phyloP scores from a whole-genome alignment of 2,888 invertebrate species.

The Acrobasis repandana region DNA sequence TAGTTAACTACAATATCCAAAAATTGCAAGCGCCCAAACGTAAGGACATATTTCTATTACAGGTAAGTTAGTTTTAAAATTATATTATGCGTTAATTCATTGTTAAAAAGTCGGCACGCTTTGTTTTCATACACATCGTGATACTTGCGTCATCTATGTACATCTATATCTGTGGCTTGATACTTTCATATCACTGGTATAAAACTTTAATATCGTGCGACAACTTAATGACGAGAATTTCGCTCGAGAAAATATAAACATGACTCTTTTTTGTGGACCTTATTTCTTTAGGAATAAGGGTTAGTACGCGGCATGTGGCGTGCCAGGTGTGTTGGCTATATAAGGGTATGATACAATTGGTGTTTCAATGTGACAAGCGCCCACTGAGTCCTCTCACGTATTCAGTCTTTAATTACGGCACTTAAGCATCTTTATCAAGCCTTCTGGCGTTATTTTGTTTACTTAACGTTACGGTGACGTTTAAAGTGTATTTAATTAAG shows the following conservation, averaged over 20 bases:
- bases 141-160: too few relatives aligned
- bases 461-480: constrained; percentile 29
- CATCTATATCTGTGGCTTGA: too few relatives aligned
- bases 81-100: too few relatives aligned
- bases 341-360: constrained; percentile 16
- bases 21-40: too few relatives aligned
- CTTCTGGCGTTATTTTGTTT: constrained; percentile 44
- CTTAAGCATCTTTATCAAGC: constrained; percentile 61
- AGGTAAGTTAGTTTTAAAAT: too few relatives aligned
- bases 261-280: constrained; percentile 1
- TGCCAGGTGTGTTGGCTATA: constrained; percentile 16
- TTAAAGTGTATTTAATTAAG: constrained; percentile 27
- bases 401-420: constrained; percentile 53
- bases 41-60: too few relatives aligned
- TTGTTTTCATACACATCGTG: too few relatives aligned
- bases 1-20: too few relatives aligned
- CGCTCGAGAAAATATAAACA: constrained; percentile 18
- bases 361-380: constrained; percentile 25
- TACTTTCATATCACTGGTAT: constrained; percentile 16
- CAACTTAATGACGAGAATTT: constrained; percentile 16
- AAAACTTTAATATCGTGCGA: constrained; percentile 17
- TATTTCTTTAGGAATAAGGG: neutral
- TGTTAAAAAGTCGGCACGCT: too few relatives aligned
- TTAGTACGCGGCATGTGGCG: neutral
- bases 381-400: constrained; percentile 33